A percentile compares a stretch with the other conserved stretches of the same genome.
Conservation (phyloP, 2,797 vertebrate species). For the Sardinella longiceps region DNA sequence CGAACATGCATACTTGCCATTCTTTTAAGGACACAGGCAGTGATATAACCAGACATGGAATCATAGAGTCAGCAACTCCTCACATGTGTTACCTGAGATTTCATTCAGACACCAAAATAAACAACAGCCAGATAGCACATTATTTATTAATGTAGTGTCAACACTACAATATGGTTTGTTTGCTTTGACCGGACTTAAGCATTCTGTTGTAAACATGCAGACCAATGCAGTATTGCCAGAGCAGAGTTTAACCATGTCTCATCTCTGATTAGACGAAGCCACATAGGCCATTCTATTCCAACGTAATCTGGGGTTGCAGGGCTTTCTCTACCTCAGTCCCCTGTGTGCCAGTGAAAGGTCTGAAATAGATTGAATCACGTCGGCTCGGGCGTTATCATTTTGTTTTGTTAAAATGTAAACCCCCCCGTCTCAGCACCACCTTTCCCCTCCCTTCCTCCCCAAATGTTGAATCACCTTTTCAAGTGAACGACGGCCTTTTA, state of each 20-base stretch:
- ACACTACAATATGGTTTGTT: not conserved
- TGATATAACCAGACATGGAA: slow-evolving; percentile 7
- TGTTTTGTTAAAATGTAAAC: not conserved
- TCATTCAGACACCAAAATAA: slow-evolving; percentile 24
- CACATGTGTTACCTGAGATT: not conserved
- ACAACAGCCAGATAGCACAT: not conserved
- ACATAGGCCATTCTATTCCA: not conserved
- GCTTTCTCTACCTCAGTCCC: not conserved
- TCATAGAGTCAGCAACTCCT: slow-evolving; percentile 1
- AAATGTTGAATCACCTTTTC: not conserved
- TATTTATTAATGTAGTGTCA: not conserved
- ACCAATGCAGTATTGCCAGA: not conserved
- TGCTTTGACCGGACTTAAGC: not conserved
- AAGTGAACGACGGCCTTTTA: not conserved
- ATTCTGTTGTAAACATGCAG: not conserved
- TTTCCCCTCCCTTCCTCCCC: not conserved
- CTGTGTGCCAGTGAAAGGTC: not conserved
- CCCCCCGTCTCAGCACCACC: not conserved
- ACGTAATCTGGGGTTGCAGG: not conserved
- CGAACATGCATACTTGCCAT: slow-evolving; percentile 1
- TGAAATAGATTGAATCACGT: not conserved
- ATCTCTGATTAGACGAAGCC: not conserved
- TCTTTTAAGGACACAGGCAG: slow-evolving; percentile 18
- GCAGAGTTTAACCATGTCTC: not conserved
- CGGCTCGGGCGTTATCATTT: not conserved